A percentile compares a stretch with the other conserved stretches of the same genome.
Conservation (phyloP, 2,113 vertebrate genomes). For the Vidua chalybeata region DNA sequence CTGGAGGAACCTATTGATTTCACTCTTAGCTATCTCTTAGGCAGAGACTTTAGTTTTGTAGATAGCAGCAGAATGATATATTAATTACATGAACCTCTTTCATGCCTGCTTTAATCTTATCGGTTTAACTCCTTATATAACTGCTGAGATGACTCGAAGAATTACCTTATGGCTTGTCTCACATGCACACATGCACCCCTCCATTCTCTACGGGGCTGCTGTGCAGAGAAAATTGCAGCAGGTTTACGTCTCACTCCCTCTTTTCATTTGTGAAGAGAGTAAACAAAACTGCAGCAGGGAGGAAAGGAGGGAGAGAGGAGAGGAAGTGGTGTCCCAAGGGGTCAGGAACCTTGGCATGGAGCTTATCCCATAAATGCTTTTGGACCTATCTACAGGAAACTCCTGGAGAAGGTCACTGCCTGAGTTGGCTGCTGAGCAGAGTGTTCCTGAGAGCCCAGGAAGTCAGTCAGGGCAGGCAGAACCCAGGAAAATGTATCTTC, state of each 20-base stretch:
- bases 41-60: not conserved
- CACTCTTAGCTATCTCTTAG: not conserved
- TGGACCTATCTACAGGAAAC: not conserved
- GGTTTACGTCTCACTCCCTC: not conserved
- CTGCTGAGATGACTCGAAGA: not conserved
- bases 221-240: not conserved
- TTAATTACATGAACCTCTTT: not conserved
- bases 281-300: not conserved
- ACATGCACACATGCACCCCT: not conserved
- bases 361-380: not conserved
- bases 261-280: not conserved
- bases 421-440: not conserved
- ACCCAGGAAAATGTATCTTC: not conserved
- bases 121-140: not conserved
- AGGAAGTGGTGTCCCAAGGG: fast-evolving
- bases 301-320: not conserved
- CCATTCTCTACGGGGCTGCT: not conserved
- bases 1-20: not conserved
- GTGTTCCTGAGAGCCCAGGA: not conserved
- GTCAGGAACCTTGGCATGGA: not conserved
- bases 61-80: not conserved
- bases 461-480: not conserved
- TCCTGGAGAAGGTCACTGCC: not conserved
- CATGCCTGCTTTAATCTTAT: not conserved
- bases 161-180: not conserved